These are phyloP conservation scores for Alviniconcha marisindica DNA, from an alignment of 1,140 invertebrate species.

Conservation along the genomic window DNA sequence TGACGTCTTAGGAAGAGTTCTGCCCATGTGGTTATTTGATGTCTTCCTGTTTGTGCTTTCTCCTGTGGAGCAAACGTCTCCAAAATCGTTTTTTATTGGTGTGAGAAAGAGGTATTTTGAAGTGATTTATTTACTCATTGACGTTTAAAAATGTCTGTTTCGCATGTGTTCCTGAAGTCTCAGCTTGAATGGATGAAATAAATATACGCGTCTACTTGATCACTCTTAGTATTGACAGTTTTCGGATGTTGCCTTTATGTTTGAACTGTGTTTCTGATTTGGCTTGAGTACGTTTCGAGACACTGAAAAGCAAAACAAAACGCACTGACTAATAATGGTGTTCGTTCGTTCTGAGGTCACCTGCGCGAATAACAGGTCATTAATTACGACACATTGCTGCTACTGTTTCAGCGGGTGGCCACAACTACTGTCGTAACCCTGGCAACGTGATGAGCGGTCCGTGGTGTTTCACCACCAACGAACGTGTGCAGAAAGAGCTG, in stretches of 20 bases:
- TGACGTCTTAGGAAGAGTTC: no score
- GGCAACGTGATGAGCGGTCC: constrained; percentile 86
- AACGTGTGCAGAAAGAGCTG: constrained; percentile 80
- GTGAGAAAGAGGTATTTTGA: no score
- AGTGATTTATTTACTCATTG: no score
- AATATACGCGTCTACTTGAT: no score
- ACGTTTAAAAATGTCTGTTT: no score
- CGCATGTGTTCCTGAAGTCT: no score
- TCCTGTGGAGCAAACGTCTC: no score
- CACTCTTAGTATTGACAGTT: not conserved
- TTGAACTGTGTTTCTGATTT: no score
- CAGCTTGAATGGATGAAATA: no score
- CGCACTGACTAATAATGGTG: not conserved
- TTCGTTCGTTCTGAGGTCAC: not conserved
- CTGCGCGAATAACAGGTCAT: not conserved
- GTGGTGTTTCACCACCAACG: constrained; percentile 88
- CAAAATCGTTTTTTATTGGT: no score
- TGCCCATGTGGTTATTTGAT: no score
- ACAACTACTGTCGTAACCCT: constrained; percentile 96
- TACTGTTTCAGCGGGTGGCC: constrained; percentile 80
- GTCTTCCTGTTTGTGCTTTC: no score
- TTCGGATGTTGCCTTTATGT: not conserved
- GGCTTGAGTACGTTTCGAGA: not conserved
- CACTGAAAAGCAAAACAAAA: not conserved
- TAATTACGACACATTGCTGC: not conserved